Conservation (phyloP, 2,113 vertebrate genomes). For the Acinonyx jubatus region DNA sequence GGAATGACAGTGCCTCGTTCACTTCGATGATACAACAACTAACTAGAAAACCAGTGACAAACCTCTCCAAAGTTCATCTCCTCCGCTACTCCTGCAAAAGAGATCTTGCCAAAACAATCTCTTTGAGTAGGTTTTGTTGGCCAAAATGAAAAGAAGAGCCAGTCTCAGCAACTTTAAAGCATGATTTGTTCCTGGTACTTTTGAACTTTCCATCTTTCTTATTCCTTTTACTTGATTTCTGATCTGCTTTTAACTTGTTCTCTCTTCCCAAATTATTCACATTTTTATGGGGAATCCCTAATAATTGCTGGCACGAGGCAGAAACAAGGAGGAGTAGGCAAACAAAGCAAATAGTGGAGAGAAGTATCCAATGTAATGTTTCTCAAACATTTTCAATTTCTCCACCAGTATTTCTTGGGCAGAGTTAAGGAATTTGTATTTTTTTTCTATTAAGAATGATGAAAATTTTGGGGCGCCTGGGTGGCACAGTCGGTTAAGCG, state of each 20-base stretch:
- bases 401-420: not conserved
- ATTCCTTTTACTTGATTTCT: not conserved
- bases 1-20: not conserved
- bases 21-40: not conserved
- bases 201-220: not conserved
- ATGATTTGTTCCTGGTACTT: not conserved
- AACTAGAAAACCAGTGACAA: constrained; percentile 11
- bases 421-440: not conserved
- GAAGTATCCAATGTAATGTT: not conserved
- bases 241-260: not conserved
- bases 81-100: not conserved
- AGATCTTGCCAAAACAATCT: not conserved
- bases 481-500: no score
- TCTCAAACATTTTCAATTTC: not conserved
- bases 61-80: not conserved
- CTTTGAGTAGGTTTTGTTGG: not conserved
- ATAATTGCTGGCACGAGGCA: not conserved
- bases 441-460: not conserved
- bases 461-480: not conserved
- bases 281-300: not conserved
- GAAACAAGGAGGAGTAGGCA: not conserved
- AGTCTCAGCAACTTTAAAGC: not conserved
- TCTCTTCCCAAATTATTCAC: not conserved
- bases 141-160: not conserved
- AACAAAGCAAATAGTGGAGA: not conserved